phyloP scores from a whole-genome alignment of 1,140 invertebrate genomes.

The Trachymyrmex cornetzi region DNA sequence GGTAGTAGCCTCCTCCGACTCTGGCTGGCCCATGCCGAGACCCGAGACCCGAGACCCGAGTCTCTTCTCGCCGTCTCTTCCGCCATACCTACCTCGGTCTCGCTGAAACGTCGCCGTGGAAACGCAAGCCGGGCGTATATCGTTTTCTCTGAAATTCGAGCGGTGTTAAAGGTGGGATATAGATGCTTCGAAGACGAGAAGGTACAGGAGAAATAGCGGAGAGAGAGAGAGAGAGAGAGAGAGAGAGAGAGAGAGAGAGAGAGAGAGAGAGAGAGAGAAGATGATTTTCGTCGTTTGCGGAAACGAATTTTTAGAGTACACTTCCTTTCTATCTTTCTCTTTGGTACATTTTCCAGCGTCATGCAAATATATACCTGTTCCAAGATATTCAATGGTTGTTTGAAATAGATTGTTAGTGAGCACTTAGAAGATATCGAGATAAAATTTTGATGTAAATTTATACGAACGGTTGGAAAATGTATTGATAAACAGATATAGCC shows the following conservation, averaged over 20 bases:
- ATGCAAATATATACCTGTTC: constrained; percentile 22
- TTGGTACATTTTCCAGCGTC: background rate
- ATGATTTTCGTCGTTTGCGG: constrained; percentile 7
- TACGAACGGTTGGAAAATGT: background rate
- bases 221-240: background rate
- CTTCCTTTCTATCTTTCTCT: background rate
- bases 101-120: constrained; percentile 59
- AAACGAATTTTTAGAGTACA: constrained; percentile 24
- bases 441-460: constrained; percentile 12
- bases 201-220: too few relatives aligned
- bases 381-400: background rate
- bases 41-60: background rate
- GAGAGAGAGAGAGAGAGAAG: background rate
- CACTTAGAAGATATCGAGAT: constrained; percentile 13
- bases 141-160: constrained; percentile 34
- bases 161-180: constrained; percentile 15
- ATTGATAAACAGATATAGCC: background rate
- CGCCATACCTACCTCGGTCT: background rate
- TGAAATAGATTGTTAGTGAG: background rate
- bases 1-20: background rate
- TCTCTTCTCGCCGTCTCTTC: background rate
- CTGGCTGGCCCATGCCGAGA: background rate
- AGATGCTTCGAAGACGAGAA: background rate
- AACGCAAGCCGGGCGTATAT: constrained; percentile 56
- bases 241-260: background rate